Conservation (phyloP, 2,797 vertebrate species). For the Microtus californicus region DNA sequence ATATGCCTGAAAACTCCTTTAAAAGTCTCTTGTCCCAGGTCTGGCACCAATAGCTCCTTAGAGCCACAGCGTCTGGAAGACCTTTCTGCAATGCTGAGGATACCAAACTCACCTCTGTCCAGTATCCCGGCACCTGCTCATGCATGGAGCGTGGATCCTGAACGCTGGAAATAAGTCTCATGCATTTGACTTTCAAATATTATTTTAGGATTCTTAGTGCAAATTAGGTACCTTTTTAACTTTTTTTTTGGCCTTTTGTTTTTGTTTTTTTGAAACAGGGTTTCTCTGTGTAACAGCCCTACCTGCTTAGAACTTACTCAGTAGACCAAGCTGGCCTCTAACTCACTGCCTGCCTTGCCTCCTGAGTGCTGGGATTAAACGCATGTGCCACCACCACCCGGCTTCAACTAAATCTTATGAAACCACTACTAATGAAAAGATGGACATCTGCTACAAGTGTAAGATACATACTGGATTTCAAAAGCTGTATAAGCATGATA, state of each 20-base stretch:
- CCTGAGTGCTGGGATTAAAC: too few relatives aligned
- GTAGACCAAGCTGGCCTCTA: too few relatives aligned
- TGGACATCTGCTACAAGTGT: not conserved
- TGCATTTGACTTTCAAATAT: constrained; percentile 9
- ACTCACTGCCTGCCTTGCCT: too few relatives aligned
- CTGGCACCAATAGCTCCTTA: not conserved
- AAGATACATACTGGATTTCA: constrained; percentile 36
- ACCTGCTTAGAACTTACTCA: too few relatives aligned
- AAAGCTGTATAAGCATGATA: not conserved
- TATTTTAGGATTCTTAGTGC: not conserved
- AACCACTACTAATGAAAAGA: not conserved
- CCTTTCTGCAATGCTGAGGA: not conserved
- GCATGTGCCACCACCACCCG: too few relatives aligned
- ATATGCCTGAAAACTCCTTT: not conserved
- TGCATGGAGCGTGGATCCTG: not conserved
- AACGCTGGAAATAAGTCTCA: not conserved
- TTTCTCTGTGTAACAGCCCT: too few relatives aligned
- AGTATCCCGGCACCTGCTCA: not conserved
- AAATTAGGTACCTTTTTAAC: not conserved
- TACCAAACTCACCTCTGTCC: not conserved
- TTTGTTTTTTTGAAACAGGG: too few relatives aligned
- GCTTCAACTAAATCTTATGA: constrained; percentile 39
- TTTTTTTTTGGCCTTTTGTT: too few relatives aligned
- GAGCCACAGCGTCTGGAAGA: not conserved
- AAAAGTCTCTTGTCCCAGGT: not conserved